Conservation (phyloP, 2,113 vertebrate species). For the Rafetus swinhoei region DNA sequence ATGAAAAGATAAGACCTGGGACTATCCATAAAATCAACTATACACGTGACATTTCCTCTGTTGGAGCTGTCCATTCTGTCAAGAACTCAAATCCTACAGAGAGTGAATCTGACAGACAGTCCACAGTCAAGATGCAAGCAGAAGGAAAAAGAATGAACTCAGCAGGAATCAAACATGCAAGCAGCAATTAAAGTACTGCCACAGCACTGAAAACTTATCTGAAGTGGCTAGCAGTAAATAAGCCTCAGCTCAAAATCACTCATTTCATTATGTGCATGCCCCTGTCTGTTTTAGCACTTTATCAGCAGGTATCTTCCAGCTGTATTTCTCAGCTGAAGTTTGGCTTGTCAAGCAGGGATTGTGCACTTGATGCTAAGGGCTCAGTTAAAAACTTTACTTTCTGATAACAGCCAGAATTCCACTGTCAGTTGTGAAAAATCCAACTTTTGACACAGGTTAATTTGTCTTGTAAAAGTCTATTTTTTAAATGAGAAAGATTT, state of each 20-base stretch:
- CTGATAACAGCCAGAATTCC: slow-evolving; percentile 9
- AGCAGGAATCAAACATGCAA: not conserved
- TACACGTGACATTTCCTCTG: not conserved
- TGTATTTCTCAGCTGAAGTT: slow-evolving; percentile 27
- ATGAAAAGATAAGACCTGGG: slow-evolving; percentile 14
- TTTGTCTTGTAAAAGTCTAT: not conserved
- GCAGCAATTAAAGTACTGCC: not conserved
- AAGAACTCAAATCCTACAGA: not conserved
- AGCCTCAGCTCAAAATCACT: not conserved
- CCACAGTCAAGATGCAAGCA: not conserved
- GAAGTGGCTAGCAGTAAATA: not conserved
- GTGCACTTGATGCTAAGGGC: not conserved
- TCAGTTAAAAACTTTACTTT: not conserved
- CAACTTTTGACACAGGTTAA: not conserved
- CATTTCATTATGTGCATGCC: not conserved
- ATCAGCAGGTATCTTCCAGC: slow-evolving; percentile 37
- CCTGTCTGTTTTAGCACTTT: slow-evolving; percentile 5
- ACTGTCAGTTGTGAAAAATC: not conserved
- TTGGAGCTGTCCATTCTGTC: not conserved
- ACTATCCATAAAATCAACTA: slow-evolving; percentile 10
- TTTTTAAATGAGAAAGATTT: not conserved
- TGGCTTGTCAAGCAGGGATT: not conserved
- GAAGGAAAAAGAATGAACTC: not conserved
- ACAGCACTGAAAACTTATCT: not conserved
- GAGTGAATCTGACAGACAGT: not conserved